Percentiles rank a stretch among this genome's conserved stretches.
Evolutionary conservation across 2,888 invertebrate genomes (phyloP).

Genomic region (Trissolcus brochymenae): DNA sequence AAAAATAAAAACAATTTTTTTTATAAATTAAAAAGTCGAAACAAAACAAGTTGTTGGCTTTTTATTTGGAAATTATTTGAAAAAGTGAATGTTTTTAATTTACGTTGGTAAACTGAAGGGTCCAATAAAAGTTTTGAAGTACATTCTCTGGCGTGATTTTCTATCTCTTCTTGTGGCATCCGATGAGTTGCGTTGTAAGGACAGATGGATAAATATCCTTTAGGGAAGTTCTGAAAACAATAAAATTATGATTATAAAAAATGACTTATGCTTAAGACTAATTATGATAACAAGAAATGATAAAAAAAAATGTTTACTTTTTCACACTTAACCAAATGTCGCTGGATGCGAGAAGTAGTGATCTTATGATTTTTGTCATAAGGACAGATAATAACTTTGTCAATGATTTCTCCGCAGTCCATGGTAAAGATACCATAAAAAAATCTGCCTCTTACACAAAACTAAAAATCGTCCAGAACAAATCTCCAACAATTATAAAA

Average conservation of each 20-base stretch:
- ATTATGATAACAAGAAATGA: background rate
- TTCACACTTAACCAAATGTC: conserved; percentile 72
- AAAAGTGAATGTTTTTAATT: conserved; percentile 1
- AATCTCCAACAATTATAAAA: background rate
- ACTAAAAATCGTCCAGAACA: background rate
- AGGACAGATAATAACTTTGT: conserved; percentile 44
- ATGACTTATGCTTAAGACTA: background rate
- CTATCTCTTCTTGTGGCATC: conserved; percentile 63
- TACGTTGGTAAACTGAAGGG: conserved; percentile 12
- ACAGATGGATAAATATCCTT: conserved; percentile 67
- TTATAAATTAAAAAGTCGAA: background rate
- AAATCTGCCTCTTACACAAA: background rate
- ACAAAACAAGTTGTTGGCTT: background rate
- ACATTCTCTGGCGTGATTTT: conserved; percentile 59
- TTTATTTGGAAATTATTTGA: background rate
- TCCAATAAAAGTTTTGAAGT: conserved; percentile 9
- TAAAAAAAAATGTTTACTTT: conserved; percentile 62
- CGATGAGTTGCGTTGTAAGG: conserved; percentile 73
- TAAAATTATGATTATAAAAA: background rate
- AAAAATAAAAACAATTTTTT: background rate
- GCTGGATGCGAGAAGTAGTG: conserved; percentile 66
- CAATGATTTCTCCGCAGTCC: conserved; percentile 6
- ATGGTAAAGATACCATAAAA: conserved; percentile 1
- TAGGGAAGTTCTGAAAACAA: conserved; percentile 65
- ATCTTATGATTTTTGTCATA: conserved; percentile 68